Percentiles rank a stretch among this genome's conserved stretches.
phyloP scores from a whole-genome alignment of 2,888 invertebrate genomes.

The Lasioglossum leucozonium region DNA sequence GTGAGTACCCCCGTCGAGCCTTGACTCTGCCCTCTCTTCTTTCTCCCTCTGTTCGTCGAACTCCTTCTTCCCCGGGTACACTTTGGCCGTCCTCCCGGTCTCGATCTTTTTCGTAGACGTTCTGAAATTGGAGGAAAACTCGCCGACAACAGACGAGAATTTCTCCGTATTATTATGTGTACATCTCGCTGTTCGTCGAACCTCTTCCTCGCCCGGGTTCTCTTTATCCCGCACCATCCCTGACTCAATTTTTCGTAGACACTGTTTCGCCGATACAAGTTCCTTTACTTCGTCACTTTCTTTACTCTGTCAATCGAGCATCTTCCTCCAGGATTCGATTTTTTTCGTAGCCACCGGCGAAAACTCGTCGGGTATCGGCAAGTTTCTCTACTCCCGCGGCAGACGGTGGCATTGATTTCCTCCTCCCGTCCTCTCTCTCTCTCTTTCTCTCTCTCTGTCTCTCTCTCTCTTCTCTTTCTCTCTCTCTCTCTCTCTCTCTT shows the following conservation, averaged over 20 bases:
- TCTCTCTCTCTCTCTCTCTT: too few relatives aligned
- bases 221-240: not conserved
- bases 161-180: not conserved
- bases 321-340: not conserved
- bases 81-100: not conserved
- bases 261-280: not conserved
- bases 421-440: constrained; percentile 73
- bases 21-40: constrained; percentile 46
- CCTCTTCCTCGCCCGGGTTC: not conserved
- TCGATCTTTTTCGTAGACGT: not conserved
- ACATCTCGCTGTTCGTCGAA: not conserved
- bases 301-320: not conserved
- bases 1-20: constrained; percentile 56
- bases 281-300: not conserved
- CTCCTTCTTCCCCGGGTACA: not conserved
- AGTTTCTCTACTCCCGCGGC: constrained; percentile 64
- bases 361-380: constrained; percentile 56
- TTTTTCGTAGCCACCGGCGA: constrained; percentile 46
- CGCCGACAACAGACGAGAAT: not conserved
- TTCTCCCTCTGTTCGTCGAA: not conserved
- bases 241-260: constrained; percentile 24
- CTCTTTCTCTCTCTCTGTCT: too few relatives aligned
- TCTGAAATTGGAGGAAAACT: not conserved
- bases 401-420: constrained; percentile 79
- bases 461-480: too few relatives aligned